Conservation (phyloP, 2,113 vertebrate genomes). For the Halichoerus grypus region DNA sequence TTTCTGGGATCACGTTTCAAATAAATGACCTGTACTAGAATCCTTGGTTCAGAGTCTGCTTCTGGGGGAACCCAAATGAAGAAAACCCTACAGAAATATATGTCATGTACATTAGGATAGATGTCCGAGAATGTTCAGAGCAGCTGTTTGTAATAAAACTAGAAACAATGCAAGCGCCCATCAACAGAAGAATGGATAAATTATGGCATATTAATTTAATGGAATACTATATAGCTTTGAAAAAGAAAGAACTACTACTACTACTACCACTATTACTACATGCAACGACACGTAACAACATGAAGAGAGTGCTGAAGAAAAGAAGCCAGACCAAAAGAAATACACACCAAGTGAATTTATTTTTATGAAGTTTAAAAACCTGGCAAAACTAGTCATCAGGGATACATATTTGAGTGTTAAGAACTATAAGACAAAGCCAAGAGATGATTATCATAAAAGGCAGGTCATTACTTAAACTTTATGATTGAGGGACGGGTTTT, state of each 20-base stretch:
- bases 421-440: background rate
- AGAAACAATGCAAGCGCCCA: background rate
- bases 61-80: background rate
- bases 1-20: conserved; percentile 20
- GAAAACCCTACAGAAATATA: background rate
- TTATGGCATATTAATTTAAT: background rate
- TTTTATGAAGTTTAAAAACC: background rate
- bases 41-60: background rate
- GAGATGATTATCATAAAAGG: background rate
- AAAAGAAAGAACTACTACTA: background rate
- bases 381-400: background rate
- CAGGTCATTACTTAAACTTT: background rate
- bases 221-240: background rate
- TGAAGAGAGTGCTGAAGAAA: background rate
- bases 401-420: background rate
- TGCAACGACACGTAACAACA: background rate
- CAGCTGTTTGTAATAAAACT: background rate
- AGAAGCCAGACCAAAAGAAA: background rate
- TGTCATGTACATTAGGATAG: background rate
- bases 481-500: background rate
- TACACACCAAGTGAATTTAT: background rate
- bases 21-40: background rate
- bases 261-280: background rate
- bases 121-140: background rate
- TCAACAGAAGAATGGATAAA: background rate